Evolutionary conservation across 2,113 vertebrate species (phyloP).

Genomic region (Corythornis madagascariensis): DNA sequence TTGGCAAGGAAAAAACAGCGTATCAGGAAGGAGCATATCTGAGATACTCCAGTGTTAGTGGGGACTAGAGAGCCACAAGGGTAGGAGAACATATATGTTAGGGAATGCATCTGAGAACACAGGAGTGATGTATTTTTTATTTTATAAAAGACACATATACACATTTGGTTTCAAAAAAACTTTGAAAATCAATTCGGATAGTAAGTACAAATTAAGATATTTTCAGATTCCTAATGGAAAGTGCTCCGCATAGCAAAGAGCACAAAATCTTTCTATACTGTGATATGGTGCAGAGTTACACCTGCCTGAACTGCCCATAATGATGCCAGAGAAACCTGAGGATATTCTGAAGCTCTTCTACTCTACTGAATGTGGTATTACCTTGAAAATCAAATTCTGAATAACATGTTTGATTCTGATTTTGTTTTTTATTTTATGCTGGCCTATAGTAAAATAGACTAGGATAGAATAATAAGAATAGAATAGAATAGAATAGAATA

Average conservation of each 20-base stretch:
- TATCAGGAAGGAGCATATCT: fast-evolving
- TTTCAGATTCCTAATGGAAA: background rate
- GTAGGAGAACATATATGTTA: background rate
- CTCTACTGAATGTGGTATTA: background rate
- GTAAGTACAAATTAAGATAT: background rate
- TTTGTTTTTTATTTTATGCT: background rate
- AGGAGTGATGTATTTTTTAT: background rate
- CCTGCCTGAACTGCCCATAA: background rate
- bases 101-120: background rate
- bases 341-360: background rate
- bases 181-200: background rate
- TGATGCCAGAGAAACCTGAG: background rate
- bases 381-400: background rate
- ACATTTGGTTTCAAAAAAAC: background rate
- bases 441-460: background rate
- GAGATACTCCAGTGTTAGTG: background rate
- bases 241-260: background rate
- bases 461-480: no score
- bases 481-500: background rate
- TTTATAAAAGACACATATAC: background rate
- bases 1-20: background rate
- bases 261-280: background rate
- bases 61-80: background rate
- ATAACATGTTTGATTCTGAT: background rate
- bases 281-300: fast-evolving